Conservation (phyloP, 2,113 vertebrate genomes). For the Peromyscus maniculatus region DNA sequence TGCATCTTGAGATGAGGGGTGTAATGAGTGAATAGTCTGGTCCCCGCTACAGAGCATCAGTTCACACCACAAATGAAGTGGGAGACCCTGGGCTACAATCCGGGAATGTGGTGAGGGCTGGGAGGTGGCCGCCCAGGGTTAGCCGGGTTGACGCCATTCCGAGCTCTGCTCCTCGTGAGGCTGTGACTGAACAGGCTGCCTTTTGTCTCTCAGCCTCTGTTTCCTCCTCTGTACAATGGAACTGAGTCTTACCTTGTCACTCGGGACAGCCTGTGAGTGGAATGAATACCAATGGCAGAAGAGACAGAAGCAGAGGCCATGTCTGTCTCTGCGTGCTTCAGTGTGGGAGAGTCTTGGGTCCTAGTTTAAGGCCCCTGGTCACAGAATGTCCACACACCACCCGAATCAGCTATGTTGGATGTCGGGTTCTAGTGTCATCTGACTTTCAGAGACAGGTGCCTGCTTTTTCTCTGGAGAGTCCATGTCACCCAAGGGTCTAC, state of each 20-base stretch:
- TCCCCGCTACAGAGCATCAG: background rate
- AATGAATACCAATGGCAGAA: background rate
- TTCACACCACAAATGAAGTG: background rate
- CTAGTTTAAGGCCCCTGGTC: background rate
- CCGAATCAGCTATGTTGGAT: background rate
- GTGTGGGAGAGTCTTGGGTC: background rate
- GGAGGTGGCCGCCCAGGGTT: accelerated
- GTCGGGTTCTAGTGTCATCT: background rate
- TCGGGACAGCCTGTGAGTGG: background rate
- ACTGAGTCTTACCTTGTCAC: background rate
- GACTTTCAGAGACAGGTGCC: background rate
- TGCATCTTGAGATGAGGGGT: background rate
- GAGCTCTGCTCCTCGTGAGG: background rate
- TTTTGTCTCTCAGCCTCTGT: background rate
- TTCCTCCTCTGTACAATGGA: background rate
- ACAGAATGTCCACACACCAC: background rate
- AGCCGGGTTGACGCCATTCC: background rate
- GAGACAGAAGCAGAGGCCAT: background rate
- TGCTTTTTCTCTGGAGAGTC: background rate
- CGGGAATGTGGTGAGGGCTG: background rate
- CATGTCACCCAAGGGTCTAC: background rate
- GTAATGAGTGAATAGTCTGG: background rate
- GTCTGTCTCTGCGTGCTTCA: background rate
- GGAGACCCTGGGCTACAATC: accelerated
- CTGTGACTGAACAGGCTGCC: background rate